These are phyloP conservation scores for Stegastes partitus DNA, from an alignment of 2,113 vertebrate species.

Conservation along the genomic window DNA sequence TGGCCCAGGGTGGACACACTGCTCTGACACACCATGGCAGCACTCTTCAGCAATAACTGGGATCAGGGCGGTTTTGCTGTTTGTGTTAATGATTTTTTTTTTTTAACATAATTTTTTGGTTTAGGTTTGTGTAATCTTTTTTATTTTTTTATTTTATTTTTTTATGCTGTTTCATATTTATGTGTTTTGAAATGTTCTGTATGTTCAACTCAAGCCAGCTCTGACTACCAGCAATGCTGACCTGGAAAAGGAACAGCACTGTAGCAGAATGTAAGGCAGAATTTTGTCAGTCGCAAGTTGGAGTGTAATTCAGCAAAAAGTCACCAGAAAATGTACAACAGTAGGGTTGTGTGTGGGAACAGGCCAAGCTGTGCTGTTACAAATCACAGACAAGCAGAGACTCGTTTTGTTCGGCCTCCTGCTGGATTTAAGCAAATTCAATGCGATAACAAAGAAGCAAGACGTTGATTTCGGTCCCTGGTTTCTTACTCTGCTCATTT, in stretches of 20 bases:
- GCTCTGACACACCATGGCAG: neutral
- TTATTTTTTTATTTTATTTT: neutral
- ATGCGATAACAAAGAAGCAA: neutral
- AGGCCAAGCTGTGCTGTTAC: neutral
- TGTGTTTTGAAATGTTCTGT: too few species aligned
- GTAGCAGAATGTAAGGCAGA: neutral
- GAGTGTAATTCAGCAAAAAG: neutral
- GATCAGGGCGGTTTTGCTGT: neutral
- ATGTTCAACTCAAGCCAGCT: too few species aligned
- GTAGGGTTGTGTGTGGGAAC: neutral
- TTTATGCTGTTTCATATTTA: too few species aligned
- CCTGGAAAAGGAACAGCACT: neutral
- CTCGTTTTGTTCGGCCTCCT: constrained; percentile 2
- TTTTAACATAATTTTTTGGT: neutral
- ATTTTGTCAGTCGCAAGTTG: neutral
- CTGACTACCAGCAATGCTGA: neutral
- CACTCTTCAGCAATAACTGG: neutral
- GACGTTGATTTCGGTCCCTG: neutral
- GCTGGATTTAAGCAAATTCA: neutral
- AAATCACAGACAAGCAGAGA: constrained; percentile 2
- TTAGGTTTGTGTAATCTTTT: neutral
- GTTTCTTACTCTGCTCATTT: too few species aligned
- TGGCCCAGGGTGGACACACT: constrained; percentile 4
- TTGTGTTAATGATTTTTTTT: neutral
- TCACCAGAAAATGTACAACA: neutral